A percentile compares a stretch with the other conserved stretches of the same genome.
Evolutionary conservation across 2,113 vertebrate genomes (phyloP).

Genomic region (Siniperca knerii): DNA sequence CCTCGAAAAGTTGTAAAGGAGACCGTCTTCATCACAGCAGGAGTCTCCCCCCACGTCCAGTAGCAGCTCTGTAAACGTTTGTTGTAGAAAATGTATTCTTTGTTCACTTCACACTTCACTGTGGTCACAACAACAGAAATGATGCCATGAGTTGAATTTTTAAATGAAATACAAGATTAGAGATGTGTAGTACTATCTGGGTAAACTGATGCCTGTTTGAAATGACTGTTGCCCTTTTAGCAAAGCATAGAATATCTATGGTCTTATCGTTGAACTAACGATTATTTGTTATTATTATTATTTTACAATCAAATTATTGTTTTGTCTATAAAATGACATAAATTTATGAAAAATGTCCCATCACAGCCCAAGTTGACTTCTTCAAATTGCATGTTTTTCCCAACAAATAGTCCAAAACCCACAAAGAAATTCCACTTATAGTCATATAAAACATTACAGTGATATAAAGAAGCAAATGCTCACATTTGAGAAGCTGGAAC

Average conservation of each 20-base stretch:
- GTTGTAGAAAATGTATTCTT: constrained; percentile 3
- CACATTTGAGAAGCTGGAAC: not conserved
- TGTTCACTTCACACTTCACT: constrained; percentile 29
- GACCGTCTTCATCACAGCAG: not conserved
- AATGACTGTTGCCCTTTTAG: too few species aligned
- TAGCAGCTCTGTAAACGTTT: not conserved
- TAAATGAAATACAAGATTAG: not conserved
- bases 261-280: too few species aligned
- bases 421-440: not conserved
- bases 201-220: not conserved
- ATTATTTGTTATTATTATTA: not conserved
- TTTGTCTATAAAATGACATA: not conserved
- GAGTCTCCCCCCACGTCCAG: not conserved
- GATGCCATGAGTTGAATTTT: not conserved
- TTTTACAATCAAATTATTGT: not conserved
- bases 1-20: constrained; percentile 14
- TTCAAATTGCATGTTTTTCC: not conserved
- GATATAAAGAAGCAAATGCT: not conserved
- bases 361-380: not conserved
- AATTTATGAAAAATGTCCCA: not conserved
- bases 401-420: not conserved
- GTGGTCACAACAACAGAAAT: not conserved
- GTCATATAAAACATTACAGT: not conserved
- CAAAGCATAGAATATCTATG: not conserved
- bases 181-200: not conserved